These are phyloP conservation scores for Sterna hirundo DNA, from an alignment of 2,113 vertebrate species.

Conservation along the genomic window DNA sequence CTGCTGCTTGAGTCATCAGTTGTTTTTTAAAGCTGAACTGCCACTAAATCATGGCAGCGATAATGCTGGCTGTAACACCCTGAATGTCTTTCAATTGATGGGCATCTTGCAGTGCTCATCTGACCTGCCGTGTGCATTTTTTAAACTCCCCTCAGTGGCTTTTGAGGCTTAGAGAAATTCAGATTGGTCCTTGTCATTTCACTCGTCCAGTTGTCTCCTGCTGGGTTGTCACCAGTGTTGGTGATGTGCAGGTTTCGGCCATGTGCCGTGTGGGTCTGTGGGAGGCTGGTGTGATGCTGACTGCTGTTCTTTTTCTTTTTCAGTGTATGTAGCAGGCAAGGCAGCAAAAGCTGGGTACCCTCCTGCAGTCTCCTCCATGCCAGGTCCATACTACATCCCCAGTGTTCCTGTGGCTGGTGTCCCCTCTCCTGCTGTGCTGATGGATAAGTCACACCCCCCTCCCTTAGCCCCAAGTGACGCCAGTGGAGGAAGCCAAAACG, in stretches of 20 bases:
- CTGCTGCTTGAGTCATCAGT: neutral
- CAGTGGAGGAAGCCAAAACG: conserved; percentile 76
- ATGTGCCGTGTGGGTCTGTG: rapidly evolving
- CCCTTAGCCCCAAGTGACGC: conserved; percentile 77
- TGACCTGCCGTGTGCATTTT: neutral
- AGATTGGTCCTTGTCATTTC: neutral
- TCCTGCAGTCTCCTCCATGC: conserved; percentile 80
- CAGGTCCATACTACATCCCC: conserved; percentile 92
- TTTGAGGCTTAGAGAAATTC: neutral
- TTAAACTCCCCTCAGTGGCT: neutral
- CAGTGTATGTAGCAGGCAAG: conserved; percentile 97
- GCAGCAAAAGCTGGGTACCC: conserved; percentile 84
- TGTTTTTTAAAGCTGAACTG: conserved; percentile 27
- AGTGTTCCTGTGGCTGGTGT: conserved; percentile 84
- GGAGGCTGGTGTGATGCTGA: neutral
- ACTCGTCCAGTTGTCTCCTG: neutral
- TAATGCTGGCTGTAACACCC: neutral
- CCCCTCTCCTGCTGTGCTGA: conserved; percentile 80
- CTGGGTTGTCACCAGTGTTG: neutral
- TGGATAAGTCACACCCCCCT: conserved; percentile 85
- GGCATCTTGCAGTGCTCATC: neutral
- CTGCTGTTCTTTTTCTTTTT: conserved; percentile 53
- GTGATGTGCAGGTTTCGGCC: neutral
- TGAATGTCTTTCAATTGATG: neutral
- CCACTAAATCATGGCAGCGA: neutral